Conservation (phyloP, 2,888 invertebrate genomes). For the Fissipunctia ypsillon region DNA sequence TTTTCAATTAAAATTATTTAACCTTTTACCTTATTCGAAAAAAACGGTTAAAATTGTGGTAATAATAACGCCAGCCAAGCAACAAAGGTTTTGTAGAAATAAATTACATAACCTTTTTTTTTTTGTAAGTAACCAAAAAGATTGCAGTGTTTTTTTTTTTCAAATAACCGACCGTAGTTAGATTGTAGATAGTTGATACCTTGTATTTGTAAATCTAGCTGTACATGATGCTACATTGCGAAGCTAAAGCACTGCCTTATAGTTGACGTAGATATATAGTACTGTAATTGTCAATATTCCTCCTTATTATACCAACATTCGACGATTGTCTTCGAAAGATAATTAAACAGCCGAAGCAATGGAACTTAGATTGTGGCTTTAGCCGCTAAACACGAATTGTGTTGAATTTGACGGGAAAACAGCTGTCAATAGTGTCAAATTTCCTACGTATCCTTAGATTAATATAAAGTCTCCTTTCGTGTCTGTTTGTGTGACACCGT, state of each 20-base stretch:
- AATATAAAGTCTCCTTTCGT: too few relatives aligned
- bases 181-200: conserved; percentile 23
- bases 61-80: background rate
- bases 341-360: conserved; percentile 7
- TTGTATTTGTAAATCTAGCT: conserved; percentile 54
- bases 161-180: conserved; percentile 52
- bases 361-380: background rate
- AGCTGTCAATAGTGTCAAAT: background rate
- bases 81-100: background rate
- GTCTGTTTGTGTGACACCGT: too few relatives aligned
- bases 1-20: background rate
- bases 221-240: conserved; percentile 51
- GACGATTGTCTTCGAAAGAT: conserved; percentile 27
- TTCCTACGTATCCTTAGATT: too few relatives aligned
- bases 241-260: conserved; percentile 12
- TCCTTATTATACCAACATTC: conserved; percentile 30
- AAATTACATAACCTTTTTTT: background rate
- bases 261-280: conserved; percentile 17
- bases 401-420: conserved; percentile 1
- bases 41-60: background rate
- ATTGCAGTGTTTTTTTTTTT: conserved; percentile 39
- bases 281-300: conserved; percentile 38
- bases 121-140: background rate
- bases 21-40: too few relatives aligned
- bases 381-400: background rate